Conservation (phyloP, 2,888 invertebrate species). For the Bhutanitis thaidina region DNA sequence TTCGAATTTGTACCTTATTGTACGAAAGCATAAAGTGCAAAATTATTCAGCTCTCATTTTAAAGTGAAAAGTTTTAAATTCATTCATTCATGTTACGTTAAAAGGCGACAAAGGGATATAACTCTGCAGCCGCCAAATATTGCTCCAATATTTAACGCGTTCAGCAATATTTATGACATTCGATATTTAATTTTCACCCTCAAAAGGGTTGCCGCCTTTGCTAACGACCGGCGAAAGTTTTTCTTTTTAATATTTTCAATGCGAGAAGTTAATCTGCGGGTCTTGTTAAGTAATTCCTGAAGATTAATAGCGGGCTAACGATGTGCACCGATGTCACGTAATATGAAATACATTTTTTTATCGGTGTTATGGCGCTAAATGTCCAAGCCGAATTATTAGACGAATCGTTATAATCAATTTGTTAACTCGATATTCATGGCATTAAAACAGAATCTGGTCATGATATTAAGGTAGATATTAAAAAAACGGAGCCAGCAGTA, state of each 20-base stretch:
- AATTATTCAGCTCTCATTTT: neutral
- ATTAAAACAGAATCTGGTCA: no score
- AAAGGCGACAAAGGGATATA: constrained; percentile 17
- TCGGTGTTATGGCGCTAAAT: no score
- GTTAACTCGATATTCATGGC: no score
- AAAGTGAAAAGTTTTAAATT: constrained; percentile 19
- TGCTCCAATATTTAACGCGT: constrained; percentile 32
- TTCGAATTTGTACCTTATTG: neutral
- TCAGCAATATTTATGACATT: constrained; percentile 44
- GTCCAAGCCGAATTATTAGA: no score
- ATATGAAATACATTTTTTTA: no score
- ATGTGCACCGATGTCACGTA: no score
- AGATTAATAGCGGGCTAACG: constrained; percentile 60
- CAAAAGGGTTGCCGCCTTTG: constrained; percentile 46
- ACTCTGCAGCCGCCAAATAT: constrained; percentile 31
- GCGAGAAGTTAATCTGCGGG: constrained; percentile 43
- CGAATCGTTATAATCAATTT: no score
- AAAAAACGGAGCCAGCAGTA: no score
- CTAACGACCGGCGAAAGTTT: constrained; percentile 50
- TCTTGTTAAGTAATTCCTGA: constrained; percentile 59
- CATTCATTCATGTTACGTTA: constrained; percentile 9
- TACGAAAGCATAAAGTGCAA: neutral
- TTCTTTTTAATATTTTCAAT: constrained; percentile 44
- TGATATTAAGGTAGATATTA: no score
- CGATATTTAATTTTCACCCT: constrained; percentile 43